These are phyloP conservation scores for Cottoperca gobio DNA, from an alignment of 2,797 vertebrate genomes.

Conservation along the genomic window DNA sequence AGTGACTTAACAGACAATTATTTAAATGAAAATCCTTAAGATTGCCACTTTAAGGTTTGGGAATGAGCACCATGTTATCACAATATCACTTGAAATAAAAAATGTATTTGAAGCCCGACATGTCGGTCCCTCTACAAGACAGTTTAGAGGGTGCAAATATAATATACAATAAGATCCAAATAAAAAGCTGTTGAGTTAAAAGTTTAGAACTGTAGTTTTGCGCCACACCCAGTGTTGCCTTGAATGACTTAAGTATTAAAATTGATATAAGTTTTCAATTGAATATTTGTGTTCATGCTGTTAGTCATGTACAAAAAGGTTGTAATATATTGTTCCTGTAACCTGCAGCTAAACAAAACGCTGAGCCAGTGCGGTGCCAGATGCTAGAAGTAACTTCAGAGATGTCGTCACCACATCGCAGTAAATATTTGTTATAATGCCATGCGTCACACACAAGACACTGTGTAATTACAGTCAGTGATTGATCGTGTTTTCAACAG, in stretches of 20 bases:
- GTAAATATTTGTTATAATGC: conserved; percentile 34
- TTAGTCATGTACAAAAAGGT: not conserved
- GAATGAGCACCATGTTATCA: too few species aligned
- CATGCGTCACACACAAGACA: not conserved
- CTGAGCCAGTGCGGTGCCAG: not conserved
- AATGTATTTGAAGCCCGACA: too few species aligned
- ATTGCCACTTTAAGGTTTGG: too few species aligned
- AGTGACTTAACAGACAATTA: too few species aligned
- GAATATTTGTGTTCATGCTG: not conserved
- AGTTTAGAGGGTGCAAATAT: not conserved
- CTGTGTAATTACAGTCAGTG: not conserved
- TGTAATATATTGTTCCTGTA: not conserved
- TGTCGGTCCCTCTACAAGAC: not conserved
- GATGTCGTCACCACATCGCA: conserved; percentile 39
- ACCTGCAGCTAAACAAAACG: not conserved
- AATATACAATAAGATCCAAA: not conserved
- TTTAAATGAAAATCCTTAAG: too few species aligned
- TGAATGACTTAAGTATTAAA: not conserved
- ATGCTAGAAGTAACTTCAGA: conserved; percentile 2
- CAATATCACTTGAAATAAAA: too few species aligned
- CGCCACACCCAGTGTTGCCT: not conserved
- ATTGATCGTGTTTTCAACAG: conserved; percentile 18
- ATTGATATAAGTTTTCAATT: too few species aligned
- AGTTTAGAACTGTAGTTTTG: not conserved
- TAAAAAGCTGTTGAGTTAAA: not conserved